phyloP scores from a whole-genome alignment of 2,797 vertebrate species.

The Neomorphus geoffroyi region DNA sequence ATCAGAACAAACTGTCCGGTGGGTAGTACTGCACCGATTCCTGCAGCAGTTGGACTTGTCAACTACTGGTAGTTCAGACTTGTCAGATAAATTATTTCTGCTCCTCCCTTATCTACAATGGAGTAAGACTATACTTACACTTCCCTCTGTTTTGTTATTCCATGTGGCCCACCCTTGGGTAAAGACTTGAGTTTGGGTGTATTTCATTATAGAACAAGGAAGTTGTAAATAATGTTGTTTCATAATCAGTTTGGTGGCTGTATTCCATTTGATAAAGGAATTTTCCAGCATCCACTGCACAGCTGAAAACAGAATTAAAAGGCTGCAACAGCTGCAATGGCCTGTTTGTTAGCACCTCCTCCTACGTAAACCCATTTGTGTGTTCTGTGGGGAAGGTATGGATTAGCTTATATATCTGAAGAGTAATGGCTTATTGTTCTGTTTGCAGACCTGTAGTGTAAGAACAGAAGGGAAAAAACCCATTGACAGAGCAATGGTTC shows the following conservation, averaged over 20 bases:
- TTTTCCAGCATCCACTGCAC: neutral
- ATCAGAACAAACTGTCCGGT: neutral
- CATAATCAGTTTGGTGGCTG: neutral
- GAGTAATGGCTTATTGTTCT: neutral
- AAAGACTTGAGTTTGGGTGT: neutral
- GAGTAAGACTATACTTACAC: neutral
- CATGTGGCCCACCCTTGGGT: neutral
- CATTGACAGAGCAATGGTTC: neutral
- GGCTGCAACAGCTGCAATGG: neutral
- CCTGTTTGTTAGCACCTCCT: neutral
- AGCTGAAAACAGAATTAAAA: neutral
- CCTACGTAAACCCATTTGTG: neutral
- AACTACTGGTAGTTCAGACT: too few relatives aligned
- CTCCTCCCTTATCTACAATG: neutral
- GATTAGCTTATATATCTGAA: neutral
- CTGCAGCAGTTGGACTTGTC: neutral
- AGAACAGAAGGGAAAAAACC: slow-evolving; percentile 8
- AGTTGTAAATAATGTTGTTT: neutral
- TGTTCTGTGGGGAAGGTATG: neutral
- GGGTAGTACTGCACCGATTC: neutral
- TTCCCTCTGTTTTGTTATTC: neutral
- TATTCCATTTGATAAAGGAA: neutral
- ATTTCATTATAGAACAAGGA: neutral
- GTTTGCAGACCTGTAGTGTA: slow-evolving; percentile 34
- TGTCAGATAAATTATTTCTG: neutral